These are phyloP conservation scores for Sciaenops ocellatus DNA, from an alignment of 2,797 vertebrate species.

Conservation along the genomic window DNA sequence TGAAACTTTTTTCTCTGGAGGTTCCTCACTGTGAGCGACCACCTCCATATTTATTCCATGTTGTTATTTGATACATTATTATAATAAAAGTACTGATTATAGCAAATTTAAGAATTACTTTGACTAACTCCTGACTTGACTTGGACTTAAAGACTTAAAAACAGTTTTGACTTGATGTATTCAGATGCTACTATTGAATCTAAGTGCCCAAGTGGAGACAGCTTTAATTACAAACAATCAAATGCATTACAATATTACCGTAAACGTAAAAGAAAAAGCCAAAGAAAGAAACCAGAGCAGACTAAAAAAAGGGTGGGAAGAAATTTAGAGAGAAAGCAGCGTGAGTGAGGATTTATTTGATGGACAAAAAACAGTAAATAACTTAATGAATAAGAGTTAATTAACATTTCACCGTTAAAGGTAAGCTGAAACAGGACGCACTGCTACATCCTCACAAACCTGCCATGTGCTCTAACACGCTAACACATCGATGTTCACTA, in stretches of 20 bases:
- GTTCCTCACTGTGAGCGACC: too few relatives aligned
- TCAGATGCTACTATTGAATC: background rate
- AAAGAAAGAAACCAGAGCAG: background rate
- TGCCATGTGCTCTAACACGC: conserved; percentile 1
- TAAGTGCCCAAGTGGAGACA: background rate
- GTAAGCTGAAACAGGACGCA: background rate
- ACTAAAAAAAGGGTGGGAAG: background rate
- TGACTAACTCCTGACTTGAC: too few relatives aligned
- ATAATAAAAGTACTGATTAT: too few relatives aligned
- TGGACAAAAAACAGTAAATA: too few relatives aligned
- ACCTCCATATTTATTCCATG: too few relatives aligned
- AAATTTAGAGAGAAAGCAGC: background rate
- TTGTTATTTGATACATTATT: too few relatives aligned
- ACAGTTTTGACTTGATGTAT: background rate
- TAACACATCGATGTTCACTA: conserved; percentile 18
- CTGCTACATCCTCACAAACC: conserved; percentile 4
- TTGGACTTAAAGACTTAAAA: background rate
- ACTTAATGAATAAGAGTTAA: too few relatives aligned
- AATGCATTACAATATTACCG: background rate
- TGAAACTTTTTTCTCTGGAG: too few relatives aligned
- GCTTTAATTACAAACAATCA: background rate
- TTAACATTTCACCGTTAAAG: too few relatives aligned
- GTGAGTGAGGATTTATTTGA: background rate
- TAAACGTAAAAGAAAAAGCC: background rate
- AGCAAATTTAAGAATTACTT: too few relatives aligned